Evolutionary conservation across 2,113 vertebrate genomes (phyloP), one percentile per base, ranked within the genome.

Genomic region (Rhabdomys dilectus): DNA sequence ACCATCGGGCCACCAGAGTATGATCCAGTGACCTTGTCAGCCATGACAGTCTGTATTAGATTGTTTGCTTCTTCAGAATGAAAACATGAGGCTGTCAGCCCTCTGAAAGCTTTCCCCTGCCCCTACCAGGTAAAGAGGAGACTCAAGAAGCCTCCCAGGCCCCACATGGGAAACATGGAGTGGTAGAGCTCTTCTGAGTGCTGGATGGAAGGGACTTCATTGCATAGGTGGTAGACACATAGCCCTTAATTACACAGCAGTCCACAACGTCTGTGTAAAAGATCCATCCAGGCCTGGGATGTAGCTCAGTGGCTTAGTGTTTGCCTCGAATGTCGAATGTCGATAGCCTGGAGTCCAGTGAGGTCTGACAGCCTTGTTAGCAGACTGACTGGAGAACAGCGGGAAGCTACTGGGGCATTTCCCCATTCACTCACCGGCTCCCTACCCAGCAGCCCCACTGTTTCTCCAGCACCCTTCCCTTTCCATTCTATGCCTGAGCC

Each of bases 331-430:
- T 36, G 8, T 31, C 34, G 68, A n/a, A 7, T 36, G 8, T 29
- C 17, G 17, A 64, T 4, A 58, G 36, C 36, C 78, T 66, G 56
- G 45, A 19, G 16, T 56, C 58, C 56, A 21, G 5, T 36, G 66
- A 68, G 66, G 66, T 68, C 51, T 5, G 45, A 42, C 88, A 34
- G 5, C 26, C 76, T 92, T 21, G 0, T 94, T 87, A 91, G 58
- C 56, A 11, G 70, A 36, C 89, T 76, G 92, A 92, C 93, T 76
- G 73, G 7, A 53, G 77, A 77, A 88, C 93, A 60, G 91, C 73
- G 66, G 66, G 39, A 84, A 94, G 95, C 89, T 56, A 3, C 73
- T 34, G 6, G 22, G 76, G 31, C 58, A 51, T 89, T 93, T 94
- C 95, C 88, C 58, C 42, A 45, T 4, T 34, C 88, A 88, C 88